phyloP scores from a whole-genome alignment of 2,113 vertebrate genomes.

The Phyllostomus hastatus region DNA sequence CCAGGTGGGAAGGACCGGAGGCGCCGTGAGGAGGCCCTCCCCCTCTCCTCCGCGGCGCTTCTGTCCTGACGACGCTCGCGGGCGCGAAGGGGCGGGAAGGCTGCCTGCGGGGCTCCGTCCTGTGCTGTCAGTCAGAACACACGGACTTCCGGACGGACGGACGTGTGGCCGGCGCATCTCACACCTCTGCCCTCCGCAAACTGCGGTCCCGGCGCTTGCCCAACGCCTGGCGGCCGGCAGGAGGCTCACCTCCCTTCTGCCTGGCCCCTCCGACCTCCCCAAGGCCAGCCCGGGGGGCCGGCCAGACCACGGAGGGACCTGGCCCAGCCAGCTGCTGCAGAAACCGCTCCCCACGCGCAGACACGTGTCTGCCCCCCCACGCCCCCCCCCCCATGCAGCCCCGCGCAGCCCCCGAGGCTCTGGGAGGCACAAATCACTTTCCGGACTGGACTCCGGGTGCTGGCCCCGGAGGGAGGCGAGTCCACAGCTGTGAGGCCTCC shows the following conservation, averaged over 20 bases:
- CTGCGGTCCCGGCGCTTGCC: too few species aligned
- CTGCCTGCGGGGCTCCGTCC: background rate
- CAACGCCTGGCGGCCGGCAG: background rate
- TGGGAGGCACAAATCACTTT: background rate
- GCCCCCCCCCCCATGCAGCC: too few species aligned
- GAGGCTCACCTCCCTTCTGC: background rate
- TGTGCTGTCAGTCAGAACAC: background rate
- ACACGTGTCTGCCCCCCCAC: too few species aligned
- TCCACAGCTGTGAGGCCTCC: background rate
- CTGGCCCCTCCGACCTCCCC: background rate
- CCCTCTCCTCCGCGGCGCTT: too few species aligned
- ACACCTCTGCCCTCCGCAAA: background rate
- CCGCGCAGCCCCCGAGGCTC: background rate
- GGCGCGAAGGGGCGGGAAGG: background rate
- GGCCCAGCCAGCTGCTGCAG: background rate
- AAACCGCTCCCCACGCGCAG: background rate
- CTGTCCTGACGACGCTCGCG: background rate
- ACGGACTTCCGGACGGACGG: background rate
- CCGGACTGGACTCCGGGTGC: background rate
- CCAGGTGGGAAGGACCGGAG: background rate
- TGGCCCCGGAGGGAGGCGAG: background rate
- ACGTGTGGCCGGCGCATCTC: background rate
- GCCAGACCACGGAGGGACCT: fast-evolving
- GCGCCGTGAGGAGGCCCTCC: background rate
- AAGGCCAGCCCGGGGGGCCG: too few species aligned